Evolutionary conservation across 1,140 invertebrate genomes (phyloP).

Genomic region (Notospermus geniculatus): DNA sequence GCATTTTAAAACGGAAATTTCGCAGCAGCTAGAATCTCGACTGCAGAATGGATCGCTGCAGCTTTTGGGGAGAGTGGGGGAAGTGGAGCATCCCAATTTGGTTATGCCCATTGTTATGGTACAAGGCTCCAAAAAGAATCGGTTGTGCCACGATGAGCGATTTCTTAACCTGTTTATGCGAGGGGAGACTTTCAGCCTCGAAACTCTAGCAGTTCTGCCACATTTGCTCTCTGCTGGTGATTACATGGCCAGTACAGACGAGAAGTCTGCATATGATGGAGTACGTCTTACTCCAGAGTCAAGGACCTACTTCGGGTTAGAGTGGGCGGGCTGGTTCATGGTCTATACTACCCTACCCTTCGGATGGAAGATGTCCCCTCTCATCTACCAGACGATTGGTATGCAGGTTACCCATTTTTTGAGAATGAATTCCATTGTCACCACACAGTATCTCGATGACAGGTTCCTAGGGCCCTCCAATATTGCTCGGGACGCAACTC

Average conservation of each 20-base stretch:
- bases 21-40: too few species aligned
- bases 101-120: too few species aligned
- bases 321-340: not conserved
- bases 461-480: not conserved
- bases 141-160: conserved; percentile 16
- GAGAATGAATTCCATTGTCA: not conserved
- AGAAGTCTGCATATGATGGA: conserved; percentile 11
- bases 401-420: not conserved
- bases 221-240: conserved; percentile 7
- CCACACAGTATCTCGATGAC: conserved; percentile 1
- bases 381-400: conserved; percentile 5
- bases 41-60: too few species aligned
- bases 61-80: too few species aligned
- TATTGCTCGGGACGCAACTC: not conserved
- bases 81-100: too few species aligned
- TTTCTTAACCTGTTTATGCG: conserved; percentile 14
- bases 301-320: not conserved
- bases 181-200: conserved; percentile 16
- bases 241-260: conserved; percentile 12
- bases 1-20: too few species aligned
- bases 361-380: not conserved
- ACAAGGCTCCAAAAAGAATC: too few species aligned
- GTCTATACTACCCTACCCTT: conserved; percentile 3
- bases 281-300: not conserved
- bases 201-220: conserved; percentile 13